Base-by-base conservation (phyloP, 2,888 invertebrate species). In the Hydrotaea cyrtoneurina region DNA sequence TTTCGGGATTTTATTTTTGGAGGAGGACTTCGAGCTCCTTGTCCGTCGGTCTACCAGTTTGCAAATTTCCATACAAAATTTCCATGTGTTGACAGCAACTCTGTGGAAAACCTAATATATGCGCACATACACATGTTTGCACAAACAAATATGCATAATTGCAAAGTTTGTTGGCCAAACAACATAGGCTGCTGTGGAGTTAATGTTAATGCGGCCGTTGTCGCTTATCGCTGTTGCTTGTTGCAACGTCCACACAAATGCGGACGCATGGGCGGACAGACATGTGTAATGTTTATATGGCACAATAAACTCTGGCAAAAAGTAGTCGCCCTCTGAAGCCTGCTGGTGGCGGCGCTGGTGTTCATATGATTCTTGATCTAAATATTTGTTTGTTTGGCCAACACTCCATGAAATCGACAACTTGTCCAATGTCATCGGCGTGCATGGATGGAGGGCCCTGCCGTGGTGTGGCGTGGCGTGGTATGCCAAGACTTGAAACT, bases 351-450 rank as follows among this genome's bases (percentile, higher is more conserved):
- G 31, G 31, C 31, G 31, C 3, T 11, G 17, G 53, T 53, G 53
- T 53, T 21, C 21, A 11, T 59, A 23, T 26, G 59, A 26, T 59
- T 59, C 59, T 59, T 75, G 57, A 80, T 79, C 79, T 80, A 83
- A 83, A 83, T 83, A 83, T 78, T 83, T 83, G 69, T 69, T 43
- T 21, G 69, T 69, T 43, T 21, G 69, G 31, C 39, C 74, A 71
- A 72, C 75, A 76, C 80, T 19, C 11, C 69, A 77, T 77, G 73
- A 66, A 74, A 83, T 80, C 83, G 80, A 78, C 80, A 83, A 83
- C 62, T 84, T 84, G 83, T 84, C 80, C 75, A 84, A 75, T 78
- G 83, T 75, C 83, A 78, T 71, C 78, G 69, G 59, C 39, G 39
- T 72, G 64, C 66, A 19, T 76, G 57, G 74, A 36, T 69, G 43